Evolutionary conservation across 2,888 invertebrate species (phyloP).

Genomic region (Spilarctia lutea): DNA sequence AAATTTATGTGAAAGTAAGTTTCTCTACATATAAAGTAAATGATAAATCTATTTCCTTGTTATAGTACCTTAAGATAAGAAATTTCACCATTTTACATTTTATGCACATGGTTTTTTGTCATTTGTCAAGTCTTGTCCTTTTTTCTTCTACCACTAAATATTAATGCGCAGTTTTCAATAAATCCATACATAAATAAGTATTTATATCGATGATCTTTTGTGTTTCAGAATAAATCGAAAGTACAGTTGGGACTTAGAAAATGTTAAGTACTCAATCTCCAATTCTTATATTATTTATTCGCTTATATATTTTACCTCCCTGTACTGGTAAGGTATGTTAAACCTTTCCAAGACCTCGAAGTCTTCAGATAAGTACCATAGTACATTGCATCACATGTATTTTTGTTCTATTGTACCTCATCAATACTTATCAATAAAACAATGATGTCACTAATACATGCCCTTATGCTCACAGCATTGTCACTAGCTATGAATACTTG

Average conservation of each 20-base stretch:
- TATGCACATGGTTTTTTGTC: background rate
- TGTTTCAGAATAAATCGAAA: too few species aligned
- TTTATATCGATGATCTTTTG: background rate
- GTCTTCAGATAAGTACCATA: constrained; percentile 23
- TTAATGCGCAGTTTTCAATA: background rate
- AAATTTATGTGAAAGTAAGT: background rate
- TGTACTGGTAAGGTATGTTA: constrained; percentile 39
- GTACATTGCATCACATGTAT: constrained; percentile 29
- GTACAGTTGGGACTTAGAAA: background rate
- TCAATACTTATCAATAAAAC: constrained; percentile 28
- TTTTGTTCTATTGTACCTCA: constrained; percentile 41
- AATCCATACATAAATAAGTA: background rate
- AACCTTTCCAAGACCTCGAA: constrained; percentile 39
- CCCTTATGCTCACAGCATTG: constrained; percentile 25
- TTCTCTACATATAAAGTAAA: background rate
- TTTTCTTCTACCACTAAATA: background rate
- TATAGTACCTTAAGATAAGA: background rate
- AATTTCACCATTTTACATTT: background rate
- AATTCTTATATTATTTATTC: background rate
- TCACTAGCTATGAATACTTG: constrained; percentile 37
- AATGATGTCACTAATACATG: constrained; percentile 40
- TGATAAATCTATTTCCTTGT: background rate
- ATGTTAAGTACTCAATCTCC: background rate
- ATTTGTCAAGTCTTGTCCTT: background rate
- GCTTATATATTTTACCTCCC: background rate